Percentiles rank a stretch among this genome's conserved stretches.
Conservation (phyloP, 2,113 vertebrate species). For the Oceanites oceanicus region DNA sequence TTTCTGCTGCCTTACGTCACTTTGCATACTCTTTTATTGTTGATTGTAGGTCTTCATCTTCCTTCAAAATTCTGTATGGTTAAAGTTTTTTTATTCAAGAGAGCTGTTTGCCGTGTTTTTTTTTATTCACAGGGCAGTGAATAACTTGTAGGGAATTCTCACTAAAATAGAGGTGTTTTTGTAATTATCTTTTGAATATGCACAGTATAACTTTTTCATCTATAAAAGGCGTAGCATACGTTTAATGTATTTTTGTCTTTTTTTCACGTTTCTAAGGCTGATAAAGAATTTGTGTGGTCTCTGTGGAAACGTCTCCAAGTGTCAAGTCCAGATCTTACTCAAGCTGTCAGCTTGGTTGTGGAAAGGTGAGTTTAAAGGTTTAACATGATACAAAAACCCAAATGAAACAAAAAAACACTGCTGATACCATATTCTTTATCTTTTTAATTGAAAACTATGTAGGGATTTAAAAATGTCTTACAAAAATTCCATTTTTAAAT, state of each 20-base stretch:
- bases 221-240: neutral
- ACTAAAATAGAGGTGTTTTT: neutral
- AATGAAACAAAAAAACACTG: neutral
- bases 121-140: neutral
- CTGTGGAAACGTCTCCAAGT: conserved; percentile 91
- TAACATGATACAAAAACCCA: neutral
- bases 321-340: conserved; percentile 86
- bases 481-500: neutral
- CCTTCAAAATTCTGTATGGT: neutral
- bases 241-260: neutral
- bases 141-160: neutral
- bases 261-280: conserved; percentile 78
- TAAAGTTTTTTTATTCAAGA: neutral
- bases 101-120: neutral
- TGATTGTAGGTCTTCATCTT: neutral
- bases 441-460: neutral
- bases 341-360: conserved; percentile 86
- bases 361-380: conserved; percentile 84
- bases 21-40: neutral
- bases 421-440: neutral
- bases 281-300: conserved; percentile 97
- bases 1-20: neutral
- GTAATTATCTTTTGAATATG: neutral
- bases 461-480: neutral
- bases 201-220: neutral